Evolutionary conservation across 2,113 vertebrate species (phyloP), one percentile per base, ranked within the genome.

Genomic region (Alces alces): DNA sequence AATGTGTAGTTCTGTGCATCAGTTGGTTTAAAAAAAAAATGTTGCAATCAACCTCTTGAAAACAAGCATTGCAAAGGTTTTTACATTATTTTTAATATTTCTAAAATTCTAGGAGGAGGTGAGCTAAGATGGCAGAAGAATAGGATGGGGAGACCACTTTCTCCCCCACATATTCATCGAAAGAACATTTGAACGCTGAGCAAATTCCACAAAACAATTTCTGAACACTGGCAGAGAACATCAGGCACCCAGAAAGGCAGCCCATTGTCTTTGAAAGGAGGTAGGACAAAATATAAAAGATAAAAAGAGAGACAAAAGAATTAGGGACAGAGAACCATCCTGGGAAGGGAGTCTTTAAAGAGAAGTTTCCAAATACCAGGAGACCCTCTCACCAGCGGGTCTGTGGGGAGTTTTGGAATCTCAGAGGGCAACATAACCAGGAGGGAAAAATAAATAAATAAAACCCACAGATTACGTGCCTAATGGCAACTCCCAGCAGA

Each of bases 1-100:
- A 95, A 92, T 86, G 10, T 87, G n/a, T 9, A 76, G 43, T 52
- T 61, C 12, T 89, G 61, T 87, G 11, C 27, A 94, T 76, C n/a
- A 54, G 43, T 39, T 83, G 23, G 8, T 96, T 95, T 36, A 25
- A 91, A 60, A 33, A 83, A 57, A 39, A 73, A 25, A 43, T 61
- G 85, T 60, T 64, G 28, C 21, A 92, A 88, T 93, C 64, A 33
- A 64, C 28, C 39, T 93, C 12, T 84, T 86, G 64, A 95, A 96
- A 96, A 89, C 6, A 86, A 30, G 25, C 45, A 89, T 55, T 82
- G 13, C 16, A 87, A 89, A 91, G 16, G 5, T 60, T 93, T 95
- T 94, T 95, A 79, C 11, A 70, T 96, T 86, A 79, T 88, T 79
- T 95, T 94, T 54, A 84, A 88, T 86, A 96, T 95, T 93, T 95